Percentiles rank a stretch among this genome's conserved stretches.
Evolutionary conservation across 1,140 invertebrate genomes (phyloP).

Genomic region (Hestina assimilis): DNA sequence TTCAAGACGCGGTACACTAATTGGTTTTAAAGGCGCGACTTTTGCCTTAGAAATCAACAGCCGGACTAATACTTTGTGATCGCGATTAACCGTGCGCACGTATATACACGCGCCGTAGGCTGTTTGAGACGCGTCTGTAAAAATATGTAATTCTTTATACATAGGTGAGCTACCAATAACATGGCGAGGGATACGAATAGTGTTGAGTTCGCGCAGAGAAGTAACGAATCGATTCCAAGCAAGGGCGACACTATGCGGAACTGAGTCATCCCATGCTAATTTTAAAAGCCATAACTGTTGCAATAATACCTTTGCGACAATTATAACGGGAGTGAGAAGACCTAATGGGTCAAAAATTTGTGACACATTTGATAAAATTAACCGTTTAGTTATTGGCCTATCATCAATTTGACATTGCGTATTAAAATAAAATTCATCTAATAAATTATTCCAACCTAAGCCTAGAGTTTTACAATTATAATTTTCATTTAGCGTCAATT

Average conservation of each 20-base stretch:
- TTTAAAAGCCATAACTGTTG: background rate
- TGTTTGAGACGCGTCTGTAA: conserved; percentile 17
- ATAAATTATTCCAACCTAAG: conserved; percentile 2
- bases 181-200: background rate
- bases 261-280: background rate
- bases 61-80: background rate
- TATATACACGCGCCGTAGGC: conserved; percentile 22
- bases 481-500: conserved; percentile 10
- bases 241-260: background rate
- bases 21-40: conserved; percentile 9
- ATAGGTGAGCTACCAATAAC: background rate
- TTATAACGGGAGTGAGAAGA: background rate
- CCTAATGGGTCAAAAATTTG: no score
- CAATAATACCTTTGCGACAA: background rate
- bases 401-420: conserved; percentile 2
- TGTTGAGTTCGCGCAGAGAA: background rate
- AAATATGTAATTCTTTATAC: conserved; percentile 18
- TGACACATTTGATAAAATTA: no score
- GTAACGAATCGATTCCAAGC: background rate
- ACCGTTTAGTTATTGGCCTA: background rate
- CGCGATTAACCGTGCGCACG: conserved; percentile 2
- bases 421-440: conserved; percentile 5
- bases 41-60: background rate
- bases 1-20: conserved; percentile 19
- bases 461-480: conserved; percentile 12